These are phyloP conservation scores for Drosophila busckii DNA, from an alignment of 1,140 invertebrate genomes.

Conservation along the genomic window DNA sequence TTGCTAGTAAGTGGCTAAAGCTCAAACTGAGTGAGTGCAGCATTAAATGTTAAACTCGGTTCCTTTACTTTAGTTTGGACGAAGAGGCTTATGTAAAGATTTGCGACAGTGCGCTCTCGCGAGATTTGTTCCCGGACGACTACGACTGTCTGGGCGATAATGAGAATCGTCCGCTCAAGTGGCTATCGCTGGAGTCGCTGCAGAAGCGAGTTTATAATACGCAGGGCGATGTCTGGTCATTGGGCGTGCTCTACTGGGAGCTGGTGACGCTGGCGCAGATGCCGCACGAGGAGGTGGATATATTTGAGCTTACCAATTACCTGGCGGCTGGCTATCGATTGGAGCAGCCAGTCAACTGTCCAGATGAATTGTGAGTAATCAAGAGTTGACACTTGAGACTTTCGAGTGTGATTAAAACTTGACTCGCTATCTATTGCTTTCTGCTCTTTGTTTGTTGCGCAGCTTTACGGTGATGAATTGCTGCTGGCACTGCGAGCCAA, in stretches of 20 bases:
- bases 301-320: slow-evolving; percentile 93
- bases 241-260: slow-evolving; percentile 97
- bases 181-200: slow-evolving; percentile 95
- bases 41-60: background rate
- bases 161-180: slow-evolving; percentile 96
- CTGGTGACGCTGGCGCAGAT: slow-evolving; percentile 87
- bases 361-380: slow-evolving; percentile 92
- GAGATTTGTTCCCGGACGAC: slow-evolving; percentile 96
- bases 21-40: slow-evolving; percentile 4
- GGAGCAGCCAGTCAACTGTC: slow-evolving; percentile 94
- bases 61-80: slow-evolving; percentile 84
- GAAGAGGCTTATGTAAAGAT: slow-evolving; percentile 91
- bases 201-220: slow-evolving; percentile 82
- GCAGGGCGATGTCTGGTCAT: slow-evolving; percentile 85
- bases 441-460: background rate
- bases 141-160: slow-evolving; percentile 97
- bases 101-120: slow-evolving; percentile 91
- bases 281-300: slow-evolving; percentile 89
- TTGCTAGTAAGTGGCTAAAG: slow-evolving; percentile 89
- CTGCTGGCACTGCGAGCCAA: slow-evolving; percentile 90
- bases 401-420: background rate
- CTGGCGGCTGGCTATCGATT: slow-evolving; percentile 93
- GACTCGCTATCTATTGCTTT: background rate
- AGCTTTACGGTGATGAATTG: slow-evolving; percentile 95
- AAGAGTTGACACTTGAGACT: background rate